Percentiles rank a stretch among this genome's conserved stretches.
These are phyloP conservation scores for Argyresthia goedartella DNA, from an alignment of 2,888 invertebrate species.

Conservation along the genomic window DNA sequence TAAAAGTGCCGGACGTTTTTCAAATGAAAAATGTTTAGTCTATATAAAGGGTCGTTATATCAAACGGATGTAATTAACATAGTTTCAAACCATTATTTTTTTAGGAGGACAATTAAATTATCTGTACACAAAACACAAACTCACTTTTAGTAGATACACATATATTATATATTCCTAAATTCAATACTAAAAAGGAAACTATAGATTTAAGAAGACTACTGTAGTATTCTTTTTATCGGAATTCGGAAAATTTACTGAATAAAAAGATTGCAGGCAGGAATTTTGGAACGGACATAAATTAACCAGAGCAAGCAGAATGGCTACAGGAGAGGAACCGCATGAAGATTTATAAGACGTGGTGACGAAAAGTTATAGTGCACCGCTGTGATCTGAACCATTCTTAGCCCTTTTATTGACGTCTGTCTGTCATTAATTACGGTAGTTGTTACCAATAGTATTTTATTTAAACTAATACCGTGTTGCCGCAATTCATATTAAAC, in stretches of 20 bases:
- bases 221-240: background rate
- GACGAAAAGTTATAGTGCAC: conserved; percentile 14
- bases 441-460: no score
- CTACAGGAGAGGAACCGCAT: conserved; percentile 16
- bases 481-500: no score
- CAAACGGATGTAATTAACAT: no score
- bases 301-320: conserved; percentile 11
- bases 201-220: background rate
- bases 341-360: conserved; percentile 27
- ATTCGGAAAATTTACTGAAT: conserved; percentile 3
- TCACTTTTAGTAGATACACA: background rate
- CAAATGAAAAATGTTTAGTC: background rate
- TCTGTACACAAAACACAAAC: no score
- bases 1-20: background rate
- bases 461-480: no score
- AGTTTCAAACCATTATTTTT: no score
- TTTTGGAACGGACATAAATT: conserved; percentile 26
- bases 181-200: background rate
- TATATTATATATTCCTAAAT: background rate
- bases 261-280: conserved; percentile 12
- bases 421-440: background rate
- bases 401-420: conserved; percentile 17
- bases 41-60: no score
- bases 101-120: no score
- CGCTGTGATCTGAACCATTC: conserved; percentile 15